A percentile compares a stretch with the other conserved stretches of the same genome.
Conservation (phyloP, 2,888 invertebrate species). For the Anorthoa munda region DNA sequence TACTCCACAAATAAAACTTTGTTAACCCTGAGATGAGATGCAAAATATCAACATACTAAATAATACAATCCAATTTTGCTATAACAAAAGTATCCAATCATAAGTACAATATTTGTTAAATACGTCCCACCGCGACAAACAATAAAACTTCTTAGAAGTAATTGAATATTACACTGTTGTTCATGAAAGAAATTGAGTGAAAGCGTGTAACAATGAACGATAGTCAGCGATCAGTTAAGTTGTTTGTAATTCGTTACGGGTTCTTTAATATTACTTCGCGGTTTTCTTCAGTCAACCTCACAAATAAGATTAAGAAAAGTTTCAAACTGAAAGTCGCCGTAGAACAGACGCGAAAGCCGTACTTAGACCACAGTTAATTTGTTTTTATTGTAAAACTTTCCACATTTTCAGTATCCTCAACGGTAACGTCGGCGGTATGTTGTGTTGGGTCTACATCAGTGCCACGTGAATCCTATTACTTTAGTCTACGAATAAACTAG, state of each 20-base stretch:
- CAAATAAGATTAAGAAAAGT: constrained; percentile 84
- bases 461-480: constrained; percentile 54
- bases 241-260: constrained; percentile 72
- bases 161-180: constrained; percentile 22
- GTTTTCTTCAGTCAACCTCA: constrained; percentile 71
- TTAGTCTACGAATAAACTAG: constrained; percentile 20
- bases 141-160: constrained; percentile 17
- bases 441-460: constrained; percentile 65
- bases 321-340: constrained; percentile 78
- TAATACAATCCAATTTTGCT: constrained; percentile 13
- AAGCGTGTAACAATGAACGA: constrained; percentile 48
- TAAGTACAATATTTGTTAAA: constrained; percentile 35
- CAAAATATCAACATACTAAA: constrained; percentile 33
- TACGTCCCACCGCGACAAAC: constrained; percentile 10
- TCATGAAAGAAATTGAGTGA: constrained; percentile 25
- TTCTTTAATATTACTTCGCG: constrained; percentile 69
- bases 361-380: constrained; percentile 85
- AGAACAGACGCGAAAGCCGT: constrained; percentile 77
- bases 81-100: constrained; percentile 24
- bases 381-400: constrained; percentile 88
- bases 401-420: constrained; percentile 80
- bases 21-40: constrained; percentile 23
- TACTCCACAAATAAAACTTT: constrained; percentile 31
- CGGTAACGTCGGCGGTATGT: constrained; percentile 72
- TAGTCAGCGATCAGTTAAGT: constrained; percentile 53